Evolutionary conservation across 2,113 vertebrate genomes (phyloP).

Genomic region (Prionailurus viverrinus): DNA sequence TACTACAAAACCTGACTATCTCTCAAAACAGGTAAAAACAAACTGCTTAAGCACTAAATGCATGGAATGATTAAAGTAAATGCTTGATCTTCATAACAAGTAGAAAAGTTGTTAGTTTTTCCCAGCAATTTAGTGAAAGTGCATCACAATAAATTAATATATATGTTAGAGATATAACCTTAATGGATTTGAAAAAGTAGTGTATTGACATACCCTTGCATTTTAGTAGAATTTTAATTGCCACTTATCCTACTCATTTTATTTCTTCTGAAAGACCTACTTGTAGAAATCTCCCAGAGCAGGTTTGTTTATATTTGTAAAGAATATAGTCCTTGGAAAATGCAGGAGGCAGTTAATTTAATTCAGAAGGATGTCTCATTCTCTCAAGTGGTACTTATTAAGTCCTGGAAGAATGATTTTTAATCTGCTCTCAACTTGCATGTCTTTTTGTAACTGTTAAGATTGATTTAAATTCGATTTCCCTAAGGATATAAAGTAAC

Average conservation of each 20-base stretch:
- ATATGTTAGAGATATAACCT: neutral
- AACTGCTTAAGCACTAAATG: neutral
- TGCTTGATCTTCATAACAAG: neutral
- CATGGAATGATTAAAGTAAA: neutral
- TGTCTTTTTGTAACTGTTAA: conserved; percentile 74
- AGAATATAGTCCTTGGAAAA: conserved; percentile 67
- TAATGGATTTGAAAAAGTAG: neutral
- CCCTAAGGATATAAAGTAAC: conserved; percentile 76
- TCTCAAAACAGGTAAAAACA: conserved; percentile 93
- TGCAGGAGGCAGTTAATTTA: conserved; percentile 75
- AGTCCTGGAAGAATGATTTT: conserved; percentile 63
- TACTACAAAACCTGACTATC: conserved; percentile 89
- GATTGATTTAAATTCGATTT: conserved; percentile 77
- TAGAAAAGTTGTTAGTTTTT: neutral
- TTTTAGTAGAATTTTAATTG: conserved; percentile 50
- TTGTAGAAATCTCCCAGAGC: conserved; percentile 1
- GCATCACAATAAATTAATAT: neutral
- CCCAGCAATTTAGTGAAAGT: neutral
- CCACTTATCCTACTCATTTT: conserved; percentile 8
- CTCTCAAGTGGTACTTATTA: conserved; percentile 81
- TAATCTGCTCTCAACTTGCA: conserved; percentile 74
- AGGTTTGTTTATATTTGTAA: conserved; percentile 76
- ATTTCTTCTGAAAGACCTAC: conserved; percentile 33
- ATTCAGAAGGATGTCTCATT: conserved; percentile 73
- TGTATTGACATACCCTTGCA: neutral